A percentile compares a stretch with the other conserved stretches of the same genome.
phyloP scores from a whole-genome alignment of 2,797 vertebrate species.

The Tinamus major region DNA sequence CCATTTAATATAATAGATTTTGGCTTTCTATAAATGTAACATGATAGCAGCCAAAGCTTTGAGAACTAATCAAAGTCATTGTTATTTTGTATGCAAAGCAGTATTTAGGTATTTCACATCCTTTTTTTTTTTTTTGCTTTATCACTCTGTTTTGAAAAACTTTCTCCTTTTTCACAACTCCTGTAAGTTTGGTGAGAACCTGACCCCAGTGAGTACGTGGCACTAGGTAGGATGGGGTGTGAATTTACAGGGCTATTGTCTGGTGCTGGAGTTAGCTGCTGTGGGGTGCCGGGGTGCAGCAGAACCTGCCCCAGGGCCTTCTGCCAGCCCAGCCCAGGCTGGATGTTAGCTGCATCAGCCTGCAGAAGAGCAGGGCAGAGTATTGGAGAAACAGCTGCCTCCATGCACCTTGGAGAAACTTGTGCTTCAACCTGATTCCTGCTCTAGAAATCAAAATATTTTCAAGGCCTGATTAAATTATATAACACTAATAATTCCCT shows the following conservation, averaged over 20 bases:
- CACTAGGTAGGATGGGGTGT: not conserved
- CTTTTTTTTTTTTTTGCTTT: no score
- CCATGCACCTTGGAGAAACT: not conserved
- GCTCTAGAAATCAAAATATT: not conserved
- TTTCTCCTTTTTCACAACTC: not conserved
- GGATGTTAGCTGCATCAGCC: not conserved
- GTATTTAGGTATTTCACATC: not conserved
- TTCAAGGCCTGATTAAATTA: not conserved
- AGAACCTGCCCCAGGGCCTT: not conserved
- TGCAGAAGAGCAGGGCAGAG: not conserved
- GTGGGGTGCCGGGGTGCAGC: not conserved
- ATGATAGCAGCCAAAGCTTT: not conserved
- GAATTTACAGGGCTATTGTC: not conserved
- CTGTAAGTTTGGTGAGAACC: fast-evolving
- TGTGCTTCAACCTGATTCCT: not conserved
- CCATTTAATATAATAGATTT: not conserved
- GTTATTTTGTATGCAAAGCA: not conserved
- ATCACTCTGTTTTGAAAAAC: not conserved
- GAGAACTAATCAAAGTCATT: not conserved
- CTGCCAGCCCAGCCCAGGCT: not conserved
- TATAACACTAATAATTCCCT: not conserved
- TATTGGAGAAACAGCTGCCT: not conserved
- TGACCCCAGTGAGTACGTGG: not conserved
- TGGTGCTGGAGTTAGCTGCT: not conserved
- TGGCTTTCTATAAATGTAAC: not conserved